These are phyloP conservation scores for Zapornia atra DNA, from an alignment of 2,113 vertebrate species.

Conservation along the genomic window DNA sequence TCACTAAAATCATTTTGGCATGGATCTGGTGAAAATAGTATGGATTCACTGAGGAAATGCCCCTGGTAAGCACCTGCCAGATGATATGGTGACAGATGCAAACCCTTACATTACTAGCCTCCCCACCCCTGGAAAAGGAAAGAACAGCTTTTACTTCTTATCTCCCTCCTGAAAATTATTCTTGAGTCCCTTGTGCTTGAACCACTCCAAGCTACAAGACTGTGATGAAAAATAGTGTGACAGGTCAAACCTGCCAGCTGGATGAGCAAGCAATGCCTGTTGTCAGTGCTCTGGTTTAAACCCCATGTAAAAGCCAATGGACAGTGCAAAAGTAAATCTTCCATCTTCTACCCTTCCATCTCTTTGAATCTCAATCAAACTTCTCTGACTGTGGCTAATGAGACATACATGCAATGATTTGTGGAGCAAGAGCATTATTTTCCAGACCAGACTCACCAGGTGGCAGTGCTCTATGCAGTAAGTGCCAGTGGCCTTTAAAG, in stretches of 20 bases:
- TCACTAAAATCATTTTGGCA: neutral
- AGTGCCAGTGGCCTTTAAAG: neutral
- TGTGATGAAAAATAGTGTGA: neutral
- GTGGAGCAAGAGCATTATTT: neutral
- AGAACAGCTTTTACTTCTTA: neutral
- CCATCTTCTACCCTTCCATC: neutral
- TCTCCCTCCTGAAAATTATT: neutral
- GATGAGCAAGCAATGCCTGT: neutral
- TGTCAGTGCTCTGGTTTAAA: neutral
- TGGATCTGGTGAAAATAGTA: neutral
- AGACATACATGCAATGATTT: neutral
- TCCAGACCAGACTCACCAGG: neutral
- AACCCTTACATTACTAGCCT: neutral
- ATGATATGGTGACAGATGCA: neutral
- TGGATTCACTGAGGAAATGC: neutral
- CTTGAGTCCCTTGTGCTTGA: neutral
- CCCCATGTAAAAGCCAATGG: neutral
- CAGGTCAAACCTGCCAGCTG: neutral
- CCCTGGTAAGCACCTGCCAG: neutral
- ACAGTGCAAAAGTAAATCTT: neutral
- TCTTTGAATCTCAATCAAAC: neutral
- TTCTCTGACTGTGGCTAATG: neutral
- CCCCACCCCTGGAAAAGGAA: neutral
- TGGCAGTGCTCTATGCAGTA: neutral
- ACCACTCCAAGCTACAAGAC: neutral